Conservation (phyloP, 2,797 vertebrate genomes). For the Eulemur mongoz region DNA sequence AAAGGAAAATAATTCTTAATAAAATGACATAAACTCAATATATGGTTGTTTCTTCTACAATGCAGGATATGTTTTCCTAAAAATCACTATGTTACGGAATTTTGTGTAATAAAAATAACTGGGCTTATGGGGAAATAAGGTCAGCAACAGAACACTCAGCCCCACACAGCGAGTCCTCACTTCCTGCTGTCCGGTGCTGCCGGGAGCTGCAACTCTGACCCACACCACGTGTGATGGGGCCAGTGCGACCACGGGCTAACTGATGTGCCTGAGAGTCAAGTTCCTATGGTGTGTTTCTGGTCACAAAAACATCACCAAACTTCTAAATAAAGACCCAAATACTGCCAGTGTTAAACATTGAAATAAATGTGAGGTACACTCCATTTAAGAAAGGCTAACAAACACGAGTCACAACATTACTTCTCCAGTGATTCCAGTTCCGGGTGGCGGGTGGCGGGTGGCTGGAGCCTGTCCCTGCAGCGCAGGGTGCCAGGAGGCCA, state of each 20-base stretch:
- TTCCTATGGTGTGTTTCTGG: neutral
- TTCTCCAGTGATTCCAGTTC: neutral
- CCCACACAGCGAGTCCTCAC: too few relatives aligned
- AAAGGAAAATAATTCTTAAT: neutral
- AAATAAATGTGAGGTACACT: neutral
- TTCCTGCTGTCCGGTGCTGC: neutral
- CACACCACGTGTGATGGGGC: fast-evolving
- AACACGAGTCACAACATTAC: neutral
- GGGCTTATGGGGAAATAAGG: neutral
- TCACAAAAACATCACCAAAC: neutral
- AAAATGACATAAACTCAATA: neutral
- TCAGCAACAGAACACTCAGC: neutral
- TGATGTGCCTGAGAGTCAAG: neutral
- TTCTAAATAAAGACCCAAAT: neutral
- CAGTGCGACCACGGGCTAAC: neutral
- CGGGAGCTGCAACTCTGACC: neutral
- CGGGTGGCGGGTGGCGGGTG: too few relatives aligned
- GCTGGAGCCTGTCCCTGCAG: neutral
- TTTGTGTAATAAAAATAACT: neutral
- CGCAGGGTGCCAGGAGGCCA: neutral
- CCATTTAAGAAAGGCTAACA: neutral
- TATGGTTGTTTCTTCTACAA: neutral
- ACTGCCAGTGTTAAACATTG: neutral
- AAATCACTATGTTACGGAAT: neutral
- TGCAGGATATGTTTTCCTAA: neutral